Percentiles rank a stretch among this genome's conserved stretches.
Evolutionary conservation across 2,888 invertebrate genomes (phyloP).

Genomic region (Ornithoptera alexandrae): DNA sequence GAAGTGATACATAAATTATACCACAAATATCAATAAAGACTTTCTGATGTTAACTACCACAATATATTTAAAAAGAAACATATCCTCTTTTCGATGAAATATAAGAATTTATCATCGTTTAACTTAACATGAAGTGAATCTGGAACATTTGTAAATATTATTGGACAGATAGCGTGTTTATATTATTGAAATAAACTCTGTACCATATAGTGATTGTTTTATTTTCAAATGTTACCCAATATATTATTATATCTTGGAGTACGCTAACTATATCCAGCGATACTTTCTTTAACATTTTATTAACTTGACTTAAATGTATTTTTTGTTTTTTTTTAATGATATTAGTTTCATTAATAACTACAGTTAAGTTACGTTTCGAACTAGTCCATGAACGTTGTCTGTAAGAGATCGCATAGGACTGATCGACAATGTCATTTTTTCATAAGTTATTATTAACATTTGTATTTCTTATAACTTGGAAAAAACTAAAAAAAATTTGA

Average conservation of each 20-base stretch:
- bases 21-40: neutral
- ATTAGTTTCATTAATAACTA: too few relatives aligned
- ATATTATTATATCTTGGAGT: neutral
- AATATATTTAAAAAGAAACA: conserved; percentile 1
- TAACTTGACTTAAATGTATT: too few relatives aligned
- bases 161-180: conserved; percentile 66
- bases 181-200: conserved; percentile 74
- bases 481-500: neutral
- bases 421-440: too few relatives aligned
- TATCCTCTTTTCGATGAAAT: conserved; percentile 11
- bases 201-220: conserved; percentile 60
- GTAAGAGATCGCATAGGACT: too few relatives aligned
- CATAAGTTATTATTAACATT: too few relatives aligned
- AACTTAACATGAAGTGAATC: conserved; percentile 40
- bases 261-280: too few relatives aligned
- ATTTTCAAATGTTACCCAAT: conserved; percentile 34
- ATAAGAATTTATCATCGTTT: conserved; percentile 24
- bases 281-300: too few relatives aligned
- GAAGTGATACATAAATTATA: neutral
- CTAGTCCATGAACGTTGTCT: too few relatives aligned
- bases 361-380: too few relatives aligned
- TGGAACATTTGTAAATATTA: conserved; percentile 67
- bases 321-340: too few relatives aligned
- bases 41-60: conserved; percentile 34
- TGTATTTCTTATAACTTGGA: too few relatives aligned